These are phyloP conservation scores for Dasyprocta punctata DNA, from an alignment of 2,113 vertebrate genomes.

Conservation along the genomic window DNA sequence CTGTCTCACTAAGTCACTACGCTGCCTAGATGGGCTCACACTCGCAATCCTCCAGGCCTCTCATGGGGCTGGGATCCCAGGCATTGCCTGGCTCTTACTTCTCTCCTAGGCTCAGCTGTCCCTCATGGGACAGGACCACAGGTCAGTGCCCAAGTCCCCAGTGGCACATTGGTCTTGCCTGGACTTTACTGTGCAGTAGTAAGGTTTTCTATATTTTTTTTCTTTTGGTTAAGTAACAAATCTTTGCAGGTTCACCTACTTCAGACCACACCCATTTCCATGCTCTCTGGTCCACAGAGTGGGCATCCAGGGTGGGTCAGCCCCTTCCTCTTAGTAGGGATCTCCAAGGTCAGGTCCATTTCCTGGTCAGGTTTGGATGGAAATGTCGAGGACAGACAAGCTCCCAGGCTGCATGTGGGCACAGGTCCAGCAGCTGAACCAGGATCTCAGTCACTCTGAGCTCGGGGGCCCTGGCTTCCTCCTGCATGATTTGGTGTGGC, in stretches of 20 bases:
- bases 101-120: no score
- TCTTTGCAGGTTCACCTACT: neutral
- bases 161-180: neutral
- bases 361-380: accelerated
- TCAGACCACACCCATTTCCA: neutral
- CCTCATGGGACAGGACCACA: no score
- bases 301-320: neutral
- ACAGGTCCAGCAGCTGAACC: neutral
- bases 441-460: neutral
- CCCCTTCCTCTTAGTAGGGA: neutral
- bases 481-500: neutral
- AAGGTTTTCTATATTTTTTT: neutral
- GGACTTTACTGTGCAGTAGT: neutral
- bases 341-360: neutral
- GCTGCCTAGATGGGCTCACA: no score
- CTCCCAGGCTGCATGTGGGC: neutral
- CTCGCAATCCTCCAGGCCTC: no score
- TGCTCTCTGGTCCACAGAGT: neutral
- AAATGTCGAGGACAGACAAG: neutral
- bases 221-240: neutral
- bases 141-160: no score
- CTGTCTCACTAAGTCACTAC: no score
- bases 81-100: no score
- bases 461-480: no score
- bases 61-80: no score